Conservation (phyloP, 2,113 vertebrate genomes). For the Atractosteus spatula region DNA sequence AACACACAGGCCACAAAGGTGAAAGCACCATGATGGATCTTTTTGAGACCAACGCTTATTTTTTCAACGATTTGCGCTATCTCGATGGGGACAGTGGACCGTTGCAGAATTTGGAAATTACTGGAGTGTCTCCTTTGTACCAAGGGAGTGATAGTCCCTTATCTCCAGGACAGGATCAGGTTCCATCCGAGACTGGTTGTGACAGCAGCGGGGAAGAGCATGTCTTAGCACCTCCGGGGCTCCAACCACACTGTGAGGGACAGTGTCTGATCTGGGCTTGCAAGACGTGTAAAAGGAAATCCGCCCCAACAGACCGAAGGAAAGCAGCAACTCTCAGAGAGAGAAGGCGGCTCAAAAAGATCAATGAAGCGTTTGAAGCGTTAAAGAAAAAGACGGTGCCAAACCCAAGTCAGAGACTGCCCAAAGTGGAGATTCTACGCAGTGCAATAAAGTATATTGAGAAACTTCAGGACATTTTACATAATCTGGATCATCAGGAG, state of each 20-base stretch:
- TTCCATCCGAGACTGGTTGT: slow-evolving; percentile 76
- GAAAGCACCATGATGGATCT: slow-evolving; percentile 97
- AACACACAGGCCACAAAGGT: slow-evolving; percentile 50
- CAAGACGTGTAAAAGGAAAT: slow-evolving; percentile 92
- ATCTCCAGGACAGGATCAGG: slow-evolving; percentile 80
- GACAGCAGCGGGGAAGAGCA: slow-evolving; percentile 93
- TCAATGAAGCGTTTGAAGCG: slow-evolving; percentile 96
- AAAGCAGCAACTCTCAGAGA: slow-evolving; percentile 94
- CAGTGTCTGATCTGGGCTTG: slow-evolving; percentile 97
- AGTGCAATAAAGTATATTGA: slow-evolving; percentile 97
- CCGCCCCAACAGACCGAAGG: slow-evolving; percentile 86
- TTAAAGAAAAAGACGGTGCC: slow-evolving; percentile 90
- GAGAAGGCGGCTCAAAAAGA: slow-evolving; percentile 90
- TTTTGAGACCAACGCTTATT: slow-evolving; percentile 96
- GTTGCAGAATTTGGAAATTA: slow-evolving; percentile 84
- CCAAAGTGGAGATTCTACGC: slow-evolving; percentile 96
- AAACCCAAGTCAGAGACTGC: slow-evolving; percentile 93
- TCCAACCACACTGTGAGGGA: slow-evolving; percentile 85
- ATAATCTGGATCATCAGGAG: slow-evolving; percentile 86
- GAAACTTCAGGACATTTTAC: slow-evolving; percentile 87
- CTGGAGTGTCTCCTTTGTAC: slow-evolving; percentile 86
- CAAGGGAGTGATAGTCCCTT: slow-evolving; percentile 79
- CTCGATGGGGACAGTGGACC: slow-evolving; percentile 87
- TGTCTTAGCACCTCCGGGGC: slow-evolving; percentile 86
- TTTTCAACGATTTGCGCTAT: slow-evolving; percentile 81